Evolutionary conservation across 2,797 vertebrate genomes (phyloP), one percentile per base, ranked within the genome.

Genomic region (Echiichthys vipera): DNA sequence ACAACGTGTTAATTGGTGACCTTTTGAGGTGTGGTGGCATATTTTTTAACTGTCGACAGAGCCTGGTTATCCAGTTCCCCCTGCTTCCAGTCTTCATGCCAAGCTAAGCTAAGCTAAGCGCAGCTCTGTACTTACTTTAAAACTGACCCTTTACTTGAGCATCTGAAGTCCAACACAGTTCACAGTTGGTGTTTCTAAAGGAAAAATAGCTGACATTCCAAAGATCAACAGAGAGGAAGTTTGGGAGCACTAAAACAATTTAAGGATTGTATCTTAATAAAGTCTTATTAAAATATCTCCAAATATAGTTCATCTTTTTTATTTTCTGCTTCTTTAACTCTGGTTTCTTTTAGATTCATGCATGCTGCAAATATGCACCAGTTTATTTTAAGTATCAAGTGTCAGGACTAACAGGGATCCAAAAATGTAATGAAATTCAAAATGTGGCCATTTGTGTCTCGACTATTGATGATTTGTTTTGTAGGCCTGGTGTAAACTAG

Each of bases 401-500:
- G 2, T 15, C 32, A 24, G 67, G 34, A 46, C 24, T 27, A 51
- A 45, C 29, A 4, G 0, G 5, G 74, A 65, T 62, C 55, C 65
- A 76, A 67, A 81, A 37, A 47, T 36, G 34, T 58, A 63, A 67
- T 63, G 73, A 74, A 77, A 71, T 82, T 82, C 32, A 78, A 77
- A 77, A 76, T 34, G 42, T n/a, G 34, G 6, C 29, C 1, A 5
- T 53, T 69, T 81, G 78, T 56, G 74, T 80, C 82, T 85, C 29
- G 13, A 61, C 74, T 49, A 81, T 81, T 83, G 75, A 74, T 78
- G 83, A 86, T 84, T 89, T 87, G 83, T 86, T 87, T 82, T 72
- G 81, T 78, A 25, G 73, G 65, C n/a, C 51, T 39, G 74, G 58
- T 80, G 66, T 87, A 85, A 87, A 76, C 72, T 42, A 2, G 37